A percentile compares a stretch with the other conserved stretches of the same genome.
phyloP scores from a whole-genome alignment of 2,797 vertebrate species.

The Schizopygopsis pylzovi region DNA sequence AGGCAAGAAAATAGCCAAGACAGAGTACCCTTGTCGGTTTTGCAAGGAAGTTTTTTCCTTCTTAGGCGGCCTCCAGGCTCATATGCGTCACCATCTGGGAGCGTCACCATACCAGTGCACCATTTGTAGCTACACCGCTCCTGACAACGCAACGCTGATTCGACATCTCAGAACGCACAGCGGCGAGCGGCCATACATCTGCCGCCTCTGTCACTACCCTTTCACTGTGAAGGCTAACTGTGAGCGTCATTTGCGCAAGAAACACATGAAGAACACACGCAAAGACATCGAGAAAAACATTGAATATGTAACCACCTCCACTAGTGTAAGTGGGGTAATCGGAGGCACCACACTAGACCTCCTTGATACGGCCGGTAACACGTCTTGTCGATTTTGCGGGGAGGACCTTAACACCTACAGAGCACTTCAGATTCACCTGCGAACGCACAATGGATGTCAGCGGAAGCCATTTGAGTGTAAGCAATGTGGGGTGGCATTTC shows the following conservation, averaged over 20 bases:
- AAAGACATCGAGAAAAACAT: slow-evolving; percentile 98
- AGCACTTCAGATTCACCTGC: slow-evolving; percentile 92
- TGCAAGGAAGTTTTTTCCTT: slow-evolving; percentile 93
- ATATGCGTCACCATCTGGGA: slow-evolving; percentile 93
- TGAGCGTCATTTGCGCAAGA: slow-evolving; percentile 96
- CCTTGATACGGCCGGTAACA: slow-evolving; percentile 81
- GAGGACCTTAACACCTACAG: slow-evolving; percentile 92
- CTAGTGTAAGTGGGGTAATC: slow-evolving; percentile 63
- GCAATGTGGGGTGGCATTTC: slow-evolving; percentile 90
- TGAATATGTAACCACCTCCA: slow-evolving; percentile 87
- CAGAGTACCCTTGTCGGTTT: slow-evolving; percentile 90
- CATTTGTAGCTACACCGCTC: slow-evolving; percentile 95
- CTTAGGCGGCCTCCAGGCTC: slow-evolving; percentile 90
- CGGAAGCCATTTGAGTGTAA: slow-evolving; percentile 94
- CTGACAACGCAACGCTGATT: slow-evolving; percentile 95
- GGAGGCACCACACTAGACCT: slow-evolving; percentile 79
- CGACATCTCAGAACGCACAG: slow-evolving; percentile 95
- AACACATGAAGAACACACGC: slow-evolving; percentile 93
- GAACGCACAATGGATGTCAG: slow-evolving; percentile 90
- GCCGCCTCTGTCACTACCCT: slow-evolving; percentile 95
- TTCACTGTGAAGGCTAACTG: slow-evolving; percentile 99
- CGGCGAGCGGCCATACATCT: slow-evolving; percentile 94
- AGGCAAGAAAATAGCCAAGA: slow-evolving; percentile 82
- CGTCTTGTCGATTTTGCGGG: slow-evolving; percentile 88
- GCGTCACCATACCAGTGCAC: slow-evolving; percentile 95